Evolutionary conservation across 2,888 invertebrate genomes (phyloP), one percentile per base, ranked within the genome.

Genomic region (Fabriciana adippe): DNA sequence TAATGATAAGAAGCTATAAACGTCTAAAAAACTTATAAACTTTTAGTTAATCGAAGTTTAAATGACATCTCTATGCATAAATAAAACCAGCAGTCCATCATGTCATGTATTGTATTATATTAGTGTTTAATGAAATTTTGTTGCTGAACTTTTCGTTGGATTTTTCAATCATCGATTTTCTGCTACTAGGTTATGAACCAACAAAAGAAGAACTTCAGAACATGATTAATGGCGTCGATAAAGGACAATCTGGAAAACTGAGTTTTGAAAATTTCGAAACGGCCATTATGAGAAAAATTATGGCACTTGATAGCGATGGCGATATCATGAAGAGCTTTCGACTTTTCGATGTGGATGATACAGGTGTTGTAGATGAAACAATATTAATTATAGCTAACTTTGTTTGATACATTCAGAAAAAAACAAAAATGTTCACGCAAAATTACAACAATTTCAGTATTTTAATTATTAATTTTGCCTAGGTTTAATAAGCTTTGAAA

Each of bases 321-420:
- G 92, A 93, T 41, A 88, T 93, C 21, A 90, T 92, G 89, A 93
- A 93, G 72, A 93, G 92, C 69, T 93, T 93, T 71, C 79, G 91
- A 0, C 84, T 91, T 2, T 92, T 92, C 64, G 93, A 93, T 64
- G 82, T 81, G 66, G 84, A 91, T 70, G 89, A 93, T 66, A 74
- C 73, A 47, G 93, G 92, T 91, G 76, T 62, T 53, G 35, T 31
- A 21, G 18, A 54, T 53, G 13, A 3, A 26, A 41, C 3, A 45
- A 56, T 59, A 54, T 41, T 41, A 11, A 11, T 41, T 41, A 41
- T 11, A 11, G 35, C 11, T 41, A 41, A 11, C 1, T 41, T 41
- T 41, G 35, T 41, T 35, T 35, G 35, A 35, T 35, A 35, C 35
- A 35, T 35, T 35, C 6, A 35, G 35, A 35, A 35, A 31, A 47